Evolutionary conservation across 1,140 invertebrate genomes (phyloP), one percentile per base, ranked within the genome.

Genomic region (Vanessa tameamea): DNA sequence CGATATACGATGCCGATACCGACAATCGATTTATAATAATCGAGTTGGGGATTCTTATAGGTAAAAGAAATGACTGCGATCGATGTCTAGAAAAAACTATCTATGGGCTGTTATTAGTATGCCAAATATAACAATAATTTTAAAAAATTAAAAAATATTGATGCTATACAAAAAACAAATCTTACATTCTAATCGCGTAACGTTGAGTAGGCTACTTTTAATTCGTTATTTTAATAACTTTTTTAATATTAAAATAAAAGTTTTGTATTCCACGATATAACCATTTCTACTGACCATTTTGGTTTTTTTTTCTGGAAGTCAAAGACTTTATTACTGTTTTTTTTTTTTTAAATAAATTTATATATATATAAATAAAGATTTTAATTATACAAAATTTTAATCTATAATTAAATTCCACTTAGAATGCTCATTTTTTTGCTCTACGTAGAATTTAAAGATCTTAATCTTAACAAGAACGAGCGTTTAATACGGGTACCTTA

Each of bases 11-110:
- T 70, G 70, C 72, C 64, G 72, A 77, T 75, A 57, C 72, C 68
- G 77, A 76, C 64, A 73, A 85, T 83, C 81, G 82, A 86, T 86
- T 84, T 82, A 86, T 85, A 83, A 87, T 84, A 82, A 77, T 76
- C 53, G 31, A 75, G 68, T 67, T 74, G 78, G 75, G 57, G 73
- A 78, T 75, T 59, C 47, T 43, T 57, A 75, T 75, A 59, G 55
- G 43, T 51, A 63, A 68, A 73, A 48, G 48, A 66, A 67, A 73
- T 53, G 65, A 55, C 26, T 43, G 48, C 26, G 65, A 55, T 67
- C 53, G 16, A 37, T 69, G 47, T 69, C 31, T 47, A 12, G 11
- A 59, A 69, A 57, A 69, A 57, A 47, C 37, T 68, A 47, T 37
- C 37, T 67, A 26, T 53, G 31, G 31, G n/a, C 50, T 47, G 43